Conservation (phyloP, 2,888 invertebrate species). For the Chrysolina americana region DNA sequence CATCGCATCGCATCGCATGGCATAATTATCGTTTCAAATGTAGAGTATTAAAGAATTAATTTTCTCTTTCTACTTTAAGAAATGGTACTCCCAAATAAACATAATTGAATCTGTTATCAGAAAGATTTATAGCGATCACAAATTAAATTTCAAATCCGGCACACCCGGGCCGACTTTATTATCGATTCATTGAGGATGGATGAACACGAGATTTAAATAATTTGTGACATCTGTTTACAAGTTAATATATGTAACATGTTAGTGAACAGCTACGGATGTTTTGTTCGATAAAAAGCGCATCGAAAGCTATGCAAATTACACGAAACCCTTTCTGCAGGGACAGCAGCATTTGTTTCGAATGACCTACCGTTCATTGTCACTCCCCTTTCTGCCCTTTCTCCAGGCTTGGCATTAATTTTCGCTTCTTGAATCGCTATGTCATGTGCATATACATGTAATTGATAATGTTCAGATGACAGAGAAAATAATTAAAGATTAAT, state of each 20-base stretch:
- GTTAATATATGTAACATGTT: constrained; percentile 61
- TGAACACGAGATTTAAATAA: constrained; percentile 56
- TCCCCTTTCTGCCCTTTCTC: constrained; percentile 35
- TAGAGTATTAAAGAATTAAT: not conserved
- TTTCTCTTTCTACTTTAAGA: not conserved
- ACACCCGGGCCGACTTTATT: constrained; percentile 34
- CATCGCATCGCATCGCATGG: too few species aligned
- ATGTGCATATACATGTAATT: not conserved
- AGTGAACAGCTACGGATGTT: constrained; percentile 46
- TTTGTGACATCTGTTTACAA: constrained; percentile 65
- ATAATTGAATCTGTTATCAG: not conserved
- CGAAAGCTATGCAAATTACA: constrained; percentile 61
- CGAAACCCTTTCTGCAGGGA: constrained; percentile 54
- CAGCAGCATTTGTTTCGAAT: constrained; percentile 58
- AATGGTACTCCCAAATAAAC: not conserved
- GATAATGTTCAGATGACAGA: not conserved
- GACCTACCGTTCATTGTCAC: constrained; percentile 50
- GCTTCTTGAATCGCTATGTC: constrained; percentile 6
- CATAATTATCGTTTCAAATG: too few species aligned
- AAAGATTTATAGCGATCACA: constrained; percentile 21
- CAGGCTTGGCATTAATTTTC: constrained; percentile 13
- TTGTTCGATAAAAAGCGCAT: constrained; percentile 58
- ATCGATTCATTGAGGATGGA: constrained; percentile 48
- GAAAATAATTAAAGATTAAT: too few species aligned
- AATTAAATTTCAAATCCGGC: constrained; percentile 32